Evolutionary conservation across 2,797 vertebrate species (phyloP).

Genomic region (Macrochelys suwanniensis): DNA sequence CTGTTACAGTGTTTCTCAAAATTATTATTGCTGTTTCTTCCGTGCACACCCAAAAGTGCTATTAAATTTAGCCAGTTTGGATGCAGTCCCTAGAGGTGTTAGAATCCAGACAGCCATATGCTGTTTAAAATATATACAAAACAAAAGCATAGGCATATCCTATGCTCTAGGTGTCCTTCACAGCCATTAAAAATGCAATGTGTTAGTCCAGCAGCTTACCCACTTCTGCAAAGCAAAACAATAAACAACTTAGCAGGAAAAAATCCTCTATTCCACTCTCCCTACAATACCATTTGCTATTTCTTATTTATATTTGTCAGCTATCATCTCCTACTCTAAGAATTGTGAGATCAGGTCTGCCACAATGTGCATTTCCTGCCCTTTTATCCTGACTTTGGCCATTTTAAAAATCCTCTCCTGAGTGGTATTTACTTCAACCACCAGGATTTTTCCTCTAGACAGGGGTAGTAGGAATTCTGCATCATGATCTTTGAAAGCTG

Average conservation of each 20-base stretch:
- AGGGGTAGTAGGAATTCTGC: neutral
- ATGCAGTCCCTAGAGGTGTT: neutral
- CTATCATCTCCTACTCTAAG: slow-evolving; percentile 17
- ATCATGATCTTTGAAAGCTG: neutral
- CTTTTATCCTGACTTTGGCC: slow-evolving; percentile 7
- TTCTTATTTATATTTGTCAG: slow-evolving; percentile 52
- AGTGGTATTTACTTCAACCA: slow-evolving; percentile 5
- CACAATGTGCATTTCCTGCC: slow-evolving; percentile 48
- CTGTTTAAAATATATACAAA: neutral
- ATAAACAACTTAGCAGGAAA: neutral
- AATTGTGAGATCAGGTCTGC: slow-evolving; percentile 37
- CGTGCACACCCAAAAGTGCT: neutral
- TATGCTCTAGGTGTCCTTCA: neutral
- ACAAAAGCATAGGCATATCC: neutral
- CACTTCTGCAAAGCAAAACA: neutral
- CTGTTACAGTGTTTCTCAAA: neutral
- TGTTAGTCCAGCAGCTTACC: neutral
- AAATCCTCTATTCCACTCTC: neutral
- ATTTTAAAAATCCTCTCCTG: slow-evolving; percentile 28
- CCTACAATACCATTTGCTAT: neutral
- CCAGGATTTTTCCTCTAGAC: neutral
- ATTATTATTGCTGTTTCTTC: neutral
- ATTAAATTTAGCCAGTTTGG: neutral
- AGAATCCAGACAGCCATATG: neutral
- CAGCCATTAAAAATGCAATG: neutral